These are phyloP conservation scores for Distichodus sexfasciatus DNA, from an alignment of 2,797 vertebrate genomes.

Conservation along the genomic window DNA sequence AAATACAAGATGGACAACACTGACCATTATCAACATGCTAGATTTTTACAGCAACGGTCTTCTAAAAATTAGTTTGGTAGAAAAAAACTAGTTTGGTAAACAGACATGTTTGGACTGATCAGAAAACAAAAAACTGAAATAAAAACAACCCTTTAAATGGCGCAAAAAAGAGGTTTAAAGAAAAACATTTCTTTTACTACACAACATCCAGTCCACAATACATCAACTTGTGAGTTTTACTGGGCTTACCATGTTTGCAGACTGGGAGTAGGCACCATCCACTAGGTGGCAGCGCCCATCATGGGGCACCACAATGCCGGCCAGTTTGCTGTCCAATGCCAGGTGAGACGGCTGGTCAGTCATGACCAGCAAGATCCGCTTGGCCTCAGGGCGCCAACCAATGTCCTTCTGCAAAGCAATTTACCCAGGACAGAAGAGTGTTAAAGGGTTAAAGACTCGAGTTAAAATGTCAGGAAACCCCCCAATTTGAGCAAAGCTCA, in stretches of 20 bases:
- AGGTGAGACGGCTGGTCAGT: slow-evolving; percentile 97
- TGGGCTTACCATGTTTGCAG: slow-evolving; percentile 86
- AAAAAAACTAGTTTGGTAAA: no score
- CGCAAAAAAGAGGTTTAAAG: no score
- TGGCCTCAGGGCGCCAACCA: slow-evolving; percentile 93
- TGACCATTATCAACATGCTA: no score
- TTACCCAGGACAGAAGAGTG: not conserved
- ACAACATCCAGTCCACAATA: no score
- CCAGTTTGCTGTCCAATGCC: slow-evolving; percentile 94
- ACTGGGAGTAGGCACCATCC: slow-evolving; percentile 85
- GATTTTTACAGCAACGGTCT: no score
- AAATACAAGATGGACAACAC: no score
- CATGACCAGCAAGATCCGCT: slow-evolving; percentile 92
- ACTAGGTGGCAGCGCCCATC: slow-evolving; percentile 93
- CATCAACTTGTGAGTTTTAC: not conserved
- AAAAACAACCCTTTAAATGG: not conserved
- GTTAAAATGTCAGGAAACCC: no score
- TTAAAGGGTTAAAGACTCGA: not conserved
- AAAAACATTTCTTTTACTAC: no score
- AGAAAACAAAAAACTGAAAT: no score
- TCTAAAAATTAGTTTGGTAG: no score
- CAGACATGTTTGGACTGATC: no score
- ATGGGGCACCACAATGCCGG: slow-evolving; percentile 90
- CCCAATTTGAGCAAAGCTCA: no score
- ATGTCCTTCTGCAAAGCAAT: slow-evolving; percentile 76